A percentile compares a stretch with the other conserved stretches of the same genome.
These are phyloP conservation scores for Leptodactylus fuscus DNA, from an alignment of 2,113 vertebrate genomes.

Conservation along the genomic window DNA sequence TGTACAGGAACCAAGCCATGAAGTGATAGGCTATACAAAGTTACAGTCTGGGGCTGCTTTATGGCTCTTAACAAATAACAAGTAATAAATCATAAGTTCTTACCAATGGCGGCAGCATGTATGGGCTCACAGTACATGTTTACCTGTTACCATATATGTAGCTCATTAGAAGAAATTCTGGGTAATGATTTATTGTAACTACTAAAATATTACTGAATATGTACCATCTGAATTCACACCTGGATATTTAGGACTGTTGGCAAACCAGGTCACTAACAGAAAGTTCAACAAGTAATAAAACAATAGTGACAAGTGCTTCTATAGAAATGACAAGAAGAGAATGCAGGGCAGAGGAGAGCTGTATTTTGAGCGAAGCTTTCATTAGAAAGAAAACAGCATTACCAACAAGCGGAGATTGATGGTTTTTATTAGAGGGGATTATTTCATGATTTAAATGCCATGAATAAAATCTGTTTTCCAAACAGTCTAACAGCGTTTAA, in stretches of 20 bases:
- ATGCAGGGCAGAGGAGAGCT: neutral
- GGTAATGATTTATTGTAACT: neutral
- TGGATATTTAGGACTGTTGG: neutral
- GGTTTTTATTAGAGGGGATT: constrained; percentile 22
- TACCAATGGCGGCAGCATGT: no score
- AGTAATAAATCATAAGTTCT: neutral
- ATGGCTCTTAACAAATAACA: no score
- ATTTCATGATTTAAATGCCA: constrained; percentile 28
- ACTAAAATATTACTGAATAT: neutral
- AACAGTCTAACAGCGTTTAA: constrained; percentile 22
- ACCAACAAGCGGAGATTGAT: neutral
- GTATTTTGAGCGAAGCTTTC: constrained; percentile 4
- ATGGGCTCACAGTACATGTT: no score
- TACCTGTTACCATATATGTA: neutral
- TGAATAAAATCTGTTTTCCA: constrained; percentile 42
- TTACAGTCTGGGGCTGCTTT: no score
- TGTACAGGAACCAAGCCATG: no score
- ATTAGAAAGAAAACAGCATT: constrained; percentile 18
- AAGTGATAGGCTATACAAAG: no score
- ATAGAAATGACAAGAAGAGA: neutral
- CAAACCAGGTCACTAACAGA: neutral
- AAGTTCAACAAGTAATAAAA: neutral
- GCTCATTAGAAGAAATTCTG: neutral
- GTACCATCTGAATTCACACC: neutral
- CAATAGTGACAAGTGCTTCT: neutral